These are phyloP conservation scores for Peromyscus aztecus DNA, from an alignment of 2,797 vertebrate species.

Conservation along the genomic window DNA sequence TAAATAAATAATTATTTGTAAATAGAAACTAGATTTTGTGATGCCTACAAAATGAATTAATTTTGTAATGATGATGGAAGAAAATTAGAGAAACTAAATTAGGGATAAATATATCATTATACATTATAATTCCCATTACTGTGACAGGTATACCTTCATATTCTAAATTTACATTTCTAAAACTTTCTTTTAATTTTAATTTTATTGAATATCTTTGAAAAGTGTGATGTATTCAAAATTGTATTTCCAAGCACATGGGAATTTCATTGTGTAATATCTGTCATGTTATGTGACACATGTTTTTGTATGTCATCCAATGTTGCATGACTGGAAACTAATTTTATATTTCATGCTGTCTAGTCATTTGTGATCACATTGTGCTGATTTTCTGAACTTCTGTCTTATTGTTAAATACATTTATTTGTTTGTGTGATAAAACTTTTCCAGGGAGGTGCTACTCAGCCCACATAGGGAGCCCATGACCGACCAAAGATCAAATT, in stretches of 20 bases:
- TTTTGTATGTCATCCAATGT: background rate
- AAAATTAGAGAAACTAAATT: constrained; percentile 34
- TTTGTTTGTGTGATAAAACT: background rate
- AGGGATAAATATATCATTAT: background rate
- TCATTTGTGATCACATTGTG: background rate
- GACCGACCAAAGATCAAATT: background rate
- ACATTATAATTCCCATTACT: background rate
- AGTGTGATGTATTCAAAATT: background rate
- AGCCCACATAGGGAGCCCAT: no score
- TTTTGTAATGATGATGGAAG: background rate
- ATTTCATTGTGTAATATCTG: background rate
- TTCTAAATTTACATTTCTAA: constrained; percentile 12
- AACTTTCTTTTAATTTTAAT: background rate
- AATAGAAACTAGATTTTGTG: constrained; percentile 27
- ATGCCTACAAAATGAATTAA: constrained; percentile 41
- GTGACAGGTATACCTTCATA: background rate
- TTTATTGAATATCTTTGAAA: constrained; percentile 28
- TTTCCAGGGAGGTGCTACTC: background rate
- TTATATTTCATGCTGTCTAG: background rate
- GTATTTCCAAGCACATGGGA: background rate
- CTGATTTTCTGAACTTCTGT: constrained; percentile 6
- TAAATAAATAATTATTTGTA: constrained; percentile 9
- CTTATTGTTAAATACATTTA: background rate
- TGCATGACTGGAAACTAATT: background rate
- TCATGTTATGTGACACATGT: background rate